Evolutionary conservation across 2,888 invertebrate genomes (phyloP).

Genomic region (Dioctria linearis): DNA sequence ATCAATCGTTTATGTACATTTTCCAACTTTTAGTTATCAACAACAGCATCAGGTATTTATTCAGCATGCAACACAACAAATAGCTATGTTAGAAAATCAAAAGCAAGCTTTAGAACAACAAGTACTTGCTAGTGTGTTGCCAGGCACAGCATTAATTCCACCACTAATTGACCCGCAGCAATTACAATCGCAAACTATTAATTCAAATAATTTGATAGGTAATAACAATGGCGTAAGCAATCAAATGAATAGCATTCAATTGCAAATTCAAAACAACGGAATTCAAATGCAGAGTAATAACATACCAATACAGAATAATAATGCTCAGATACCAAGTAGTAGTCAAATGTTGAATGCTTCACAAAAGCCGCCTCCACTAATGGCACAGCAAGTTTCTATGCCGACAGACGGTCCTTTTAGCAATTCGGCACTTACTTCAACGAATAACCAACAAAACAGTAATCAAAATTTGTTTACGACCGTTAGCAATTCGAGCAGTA

Average conservation of each 20-base stretch:
- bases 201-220: conserved; percentile 13
- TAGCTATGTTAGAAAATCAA: conserved; percentile 87
- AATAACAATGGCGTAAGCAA: conserved; percentile 22
- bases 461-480: conserved; percentile 58
- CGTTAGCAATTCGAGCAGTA: conserved; percentile 62
- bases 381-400: conserved; percentile 70
- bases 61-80: conserved; percentile 90
- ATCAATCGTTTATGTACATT: no score
- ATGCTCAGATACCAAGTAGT: conserved; percentile 47
- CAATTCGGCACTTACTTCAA: conserved; percentile 16
- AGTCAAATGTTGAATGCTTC: conserved; percentile 37
- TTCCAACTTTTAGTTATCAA: conserved; percentile 78
- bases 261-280: conserved; percentile 46
- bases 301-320: conserved; percentile 40
- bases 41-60: conserved; percentile 97
- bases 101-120: conserved; percentile 75
- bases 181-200: conserved; percentile 58
- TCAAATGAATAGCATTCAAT: conserved; percentile 58
- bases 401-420: conserved; percentile 61
- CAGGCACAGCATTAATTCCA: conserved; percentile 63
- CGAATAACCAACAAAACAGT: conserved; percentile 63
- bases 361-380: conserved; percentile 64
- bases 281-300: conserved; percentile 51
- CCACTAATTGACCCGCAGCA: conserved; percentile 62
- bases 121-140: conserved; percentile 63